Evolutionary conservation across 2,888 invertebrate genomes (phyloP).

Genomic region (Caenorhabditis zanzibari): DNA sequence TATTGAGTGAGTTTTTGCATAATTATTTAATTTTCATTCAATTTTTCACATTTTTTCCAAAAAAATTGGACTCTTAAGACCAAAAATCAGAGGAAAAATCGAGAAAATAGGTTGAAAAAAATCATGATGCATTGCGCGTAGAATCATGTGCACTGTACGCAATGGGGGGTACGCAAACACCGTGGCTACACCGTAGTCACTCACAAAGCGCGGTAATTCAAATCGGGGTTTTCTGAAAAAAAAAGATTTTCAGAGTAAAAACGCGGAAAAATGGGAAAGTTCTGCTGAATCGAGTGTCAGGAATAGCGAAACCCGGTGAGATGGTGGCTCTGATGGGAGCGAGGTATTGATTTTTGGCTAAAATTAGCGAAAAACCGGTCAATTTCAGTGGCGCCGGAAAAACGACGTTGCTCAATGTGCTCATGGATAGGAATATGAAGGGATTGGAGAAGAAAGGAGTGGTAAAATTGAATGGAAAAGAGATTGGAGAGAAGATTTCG

Average conservation of each 20-base stretch:
- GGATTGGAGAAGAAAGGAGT: conserved; percentile 81
- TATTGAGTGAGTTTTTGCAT: conserved; percentile 21
- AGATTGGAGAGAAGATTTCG: conserved; percentile 67
- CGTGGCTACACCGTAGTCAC: conserved; percentile 27
- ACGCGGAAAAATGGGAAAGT: conserved; percentile 17
- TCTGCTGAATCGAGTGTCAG: conserved; percentile 28
- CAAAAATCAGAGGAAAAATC: conserved; percentile 5
- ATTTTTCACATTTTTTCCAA: not conserved
- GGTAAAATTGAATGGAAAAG: conserved; percentile 68
- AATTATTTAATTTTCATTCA: too few relatives aligned
- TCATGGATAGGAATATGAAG: conserved; percentile 85
- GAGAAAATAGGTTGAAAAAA: conserved; percentile 34
- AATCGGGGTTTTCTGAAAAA: conserved; percentile 20
- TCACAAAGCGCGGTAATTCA: conserved; percentile 12
- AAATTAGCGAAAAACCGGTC: not conserved
- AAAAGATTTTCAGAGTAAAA: conserved; percentile 30
- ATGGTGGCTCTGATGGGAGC: conserved; percentile 62
- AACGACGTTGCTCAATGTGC: conserved; percentile 93
- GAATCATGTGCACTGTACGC: conserved; percentile 2
- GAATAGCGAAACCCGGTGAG: conserved; percentile 56
- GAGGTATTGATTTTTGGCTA: conserved; percentile 18
- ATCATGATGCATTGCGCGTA: conserved; percentile 24
- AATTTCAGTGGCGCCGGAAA: conserved; percentile 90
- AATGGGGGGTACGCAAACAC: conserved; percentile 54
- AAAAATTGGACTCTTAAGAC: not conserved